Evolutionary conservation across 1,140 invertebrate genomes (phyloP).

Genomic region (Dufourea novaeangliae): DNA sequence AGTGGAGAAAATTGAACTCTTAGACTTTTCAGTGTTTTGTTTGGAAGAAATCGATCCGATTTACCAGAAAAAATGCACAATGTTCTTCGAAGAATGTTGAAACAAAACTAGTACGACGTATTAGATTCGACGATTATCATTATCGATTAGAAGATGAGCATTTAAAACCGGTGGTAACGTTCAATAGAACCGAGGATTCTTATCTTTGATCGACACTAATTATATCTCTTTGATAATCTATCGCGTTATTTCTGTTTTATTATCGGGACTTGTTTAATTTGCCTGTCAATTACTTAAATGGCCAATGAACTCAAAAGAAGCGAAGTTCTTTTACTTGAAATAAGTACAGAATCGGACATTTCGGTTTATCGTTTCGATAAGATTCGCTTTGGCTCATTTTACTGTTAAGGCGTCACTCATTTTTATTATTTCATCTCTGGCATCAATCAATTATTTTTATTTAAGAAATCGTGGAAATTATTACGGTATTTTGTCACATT

Average conservation of each 20-base stretch:
- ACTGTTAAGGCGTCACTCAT: conserved; percentile 11
- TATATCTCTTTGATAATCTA: background rate
- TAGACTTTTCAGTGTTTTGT: background rate
- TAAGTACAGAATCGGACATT: background rate
- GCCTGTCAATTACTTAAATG: background rate
- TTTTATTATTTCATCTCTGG: background rate
- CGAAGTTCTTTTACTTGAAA: conserved; percentile 16
- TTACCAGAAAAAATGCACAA: conserved; percentile 17
- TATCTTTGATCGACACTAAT: background rate
- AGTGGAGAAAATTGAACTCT: background rate
- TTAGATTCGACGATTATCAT: conserved; percentile 39
- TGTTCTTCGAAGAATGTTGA: conserved; percentile 13
- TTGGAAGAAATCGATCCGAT: conserved; percentile 2
- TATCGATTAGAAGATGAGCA: conserved; percentile 33
- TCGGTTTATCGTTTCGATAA: background rate
- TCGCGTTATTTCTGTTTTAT: background rate
- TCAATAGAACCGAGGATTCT: background rate
- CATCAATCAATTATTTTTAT: background rate
- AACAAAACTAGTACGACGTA: conserved; percentile 9
- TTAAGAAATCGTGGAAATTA: conserved; percentile 10
- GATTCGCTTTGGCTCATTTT: conserved; percentile 28
- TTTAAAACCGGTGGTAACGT: conserved; percentile 23
- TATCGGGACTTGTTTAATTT: background rate
- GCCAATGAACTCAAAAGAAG: background rate
- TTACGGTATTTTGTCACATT: background rate